Evolutionary conservation across 2,113 vertebrate species (phyloP).

Genomic region (Barnardius zonarius): DNA sequence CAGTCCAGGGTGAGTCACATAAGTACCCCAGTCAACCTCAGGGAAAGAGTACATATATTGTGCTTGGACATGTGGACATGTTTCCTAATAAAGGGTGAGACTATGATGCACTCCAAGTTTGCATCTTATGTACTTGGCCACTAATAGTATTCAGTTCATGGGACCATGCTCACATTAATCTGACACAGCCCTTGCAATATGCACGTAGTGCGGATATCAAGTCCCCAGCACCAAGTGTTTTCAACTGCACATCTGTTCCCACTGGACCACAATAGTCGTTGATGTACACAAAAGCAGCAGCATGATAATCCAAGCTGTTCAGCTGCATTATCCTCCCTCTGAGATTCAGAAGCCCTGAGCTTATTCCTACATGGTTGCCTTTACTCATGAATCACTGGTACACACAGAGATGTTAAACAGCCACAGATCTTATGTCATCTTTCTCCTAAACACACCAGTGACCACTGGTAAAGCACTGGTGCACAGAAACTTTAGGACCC

Average conservation of each 20-base stretch:
- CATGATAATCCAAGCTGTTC: not conserved
- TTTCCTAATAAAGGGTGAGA: not conserved
- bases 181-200: not conserved
- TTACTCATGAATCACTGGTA: not conserved
- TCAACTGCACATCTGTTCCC: not conserved
- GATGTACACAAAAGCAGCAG: not conserved
- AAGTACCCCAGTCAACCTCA: not conserved
- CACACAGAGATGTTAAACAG: not conserved
- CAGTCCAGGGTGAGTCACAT: not conserved
- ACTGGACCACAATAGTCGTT: not conserved
- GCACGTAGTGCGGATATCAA: rapidly evolving
- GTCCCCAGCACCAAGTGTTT: not conserved
- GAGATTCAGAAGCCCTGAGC: not conserved
- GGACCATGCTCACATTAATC: not conserved
- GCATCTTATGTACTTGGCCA: not conserved
- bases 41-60: not conserved
- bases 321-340: not conserved
- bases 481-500: not conserved
- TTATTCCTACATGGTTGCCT: not conserved
- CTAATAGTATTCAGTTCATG: not conserved
- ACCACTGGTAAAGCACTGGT: not conserved
- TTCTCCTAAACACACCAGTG: not conserved
- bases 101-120: not conserved
- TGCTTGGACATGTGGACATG: not conserved
- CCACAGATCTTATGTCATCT: not conserved